These are phyloP conservation scores for Notoglanidium macrostoma DNA, from an alignment of 2,797 vertebrate species.

Conservation along the genomic window DNA sequence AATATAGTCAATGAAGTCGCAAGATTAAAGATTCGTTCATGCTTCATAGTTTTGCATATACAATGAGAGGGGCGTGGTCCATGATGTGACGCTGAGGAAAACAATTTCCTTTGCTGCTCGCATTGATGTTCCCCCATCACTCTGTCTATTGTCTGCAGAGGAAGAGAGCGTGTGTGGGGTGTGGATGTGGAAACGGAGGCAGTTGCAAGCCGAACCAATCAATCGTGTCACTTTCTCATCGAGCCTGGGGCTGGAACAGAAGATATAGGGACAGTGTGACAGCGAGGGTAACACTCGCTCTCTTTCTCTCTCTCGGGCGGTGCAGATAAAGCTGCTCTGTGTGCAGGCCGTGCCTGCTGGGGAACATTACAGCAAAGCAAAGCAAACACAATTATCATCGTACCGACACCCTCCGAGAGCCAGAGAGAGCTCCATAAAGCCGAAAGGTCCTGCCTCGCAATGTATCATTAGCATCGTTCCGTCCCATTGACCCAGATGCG, in stretches of 20 bases:
- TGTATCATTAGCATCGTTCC: not conserved
- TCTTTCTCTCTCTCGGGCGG: not conserved
- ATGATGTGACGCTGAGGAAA: not conserved
- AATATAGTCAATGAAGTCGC: not conserved
- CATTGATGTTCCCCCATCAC: not conserved
- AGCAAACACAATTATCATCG: constrained; percentile 42
- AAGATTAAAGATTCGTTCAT: not conserved
- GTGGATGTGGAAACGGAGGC: not conserved
- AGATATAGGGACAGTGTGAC: not conserved
- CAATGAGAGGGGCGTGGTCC: not conserved
- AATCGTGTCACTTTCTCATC: constrained; percentile 28
- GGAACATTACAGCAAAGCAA: constrained; percentile 30
- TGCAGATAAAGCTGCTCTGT: constrained; percentile 23
- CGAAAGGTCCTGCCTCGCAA: not conserved
- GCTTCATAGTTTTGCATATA: no score
- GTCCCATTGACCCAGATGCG: not conserved
- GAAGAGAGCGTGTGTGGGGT: not conserved
- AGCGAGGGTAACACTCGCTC: not conserved
- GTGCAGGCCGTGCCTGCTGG: constrained; percentile 23
- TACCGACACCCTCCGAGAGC: constrained; percentile 5
- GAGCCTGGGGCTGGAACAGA: not conserved
- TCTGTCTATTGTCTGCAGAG: not conserved
- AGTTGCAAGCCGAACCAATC: not conserved
- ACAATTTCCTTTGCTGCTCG: not conserved
- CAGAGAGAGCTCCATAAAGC: not conserved